Conservation (phyloP, 2,888 invertebrate genomes). For the Eupithecia abbreviata region DNA sequence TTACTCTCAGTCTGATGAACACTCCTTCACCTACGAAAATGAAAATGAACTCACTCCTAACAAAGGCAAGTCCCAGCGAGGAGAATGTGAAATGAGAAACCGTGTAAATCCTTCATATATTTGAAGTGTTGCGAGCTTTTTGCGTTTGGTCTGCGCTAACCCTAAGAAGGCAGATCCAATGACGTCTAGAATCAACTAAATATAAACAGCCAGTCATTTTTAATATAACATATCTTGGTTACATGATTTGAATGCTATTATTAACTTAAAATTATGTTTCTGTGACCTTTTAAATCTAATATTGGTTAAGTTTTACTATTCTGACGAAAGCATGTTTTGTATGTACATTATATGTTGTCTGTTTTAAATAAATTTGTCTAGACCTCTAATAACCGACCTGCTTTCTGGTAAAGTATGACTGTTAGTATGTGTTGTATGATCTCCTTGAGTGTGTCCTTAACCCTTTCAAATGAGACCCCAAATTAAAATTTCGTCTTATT, state of each 20-base stretch:
- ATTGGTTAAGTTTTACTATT: slow-evolving; percentile 3
- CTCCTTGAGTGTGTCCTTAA: slow-evolving; percentile 20
- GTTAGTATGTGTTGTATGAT: slow-evolving; percentile 17
- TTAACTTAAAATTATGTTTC: slow-evolving; percentile 7
- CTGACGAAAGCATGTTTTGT: slow-evolving; percentile 7
- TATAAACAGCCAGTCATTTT: neutral
- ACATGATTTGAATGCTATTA: neutral
- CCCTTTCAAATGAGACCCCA: slow-evolving; percentile 16
- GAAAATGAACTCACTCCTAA: neutral
- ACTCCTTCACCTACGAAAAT: neutral
- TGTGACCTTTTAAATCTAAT: neutral
- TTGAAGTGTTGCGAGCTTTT: neutral
- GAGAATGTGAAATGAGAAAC: neutral
- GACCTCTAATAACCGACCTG: slow-evolving; percentile 17
- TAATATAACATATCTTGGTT: neutral
- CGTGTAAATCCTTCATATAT: neutral
- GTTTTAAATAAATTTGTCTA: slow-evolving; percentile 1
- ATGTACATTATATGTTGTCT: slow-evolving; percentile 1
- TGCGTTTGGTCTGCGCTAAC: slow-evolving; percentile 14
- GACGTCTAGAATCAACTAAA: neutral
- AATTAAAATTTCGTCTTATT: neutral
- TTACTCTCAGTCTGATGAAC: neutral
- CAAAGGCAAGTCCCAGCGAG: neutral
- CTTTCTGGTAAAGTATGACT: slow-evolving; percentile 22
- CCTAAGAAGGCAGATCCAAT: slow-evolving; percentile 6